Evolutionary conservation across 2,113 vertebrate species (phyloP), one percentile per base, ranked within the genome.

Genomic region (Cichladusa arquata): DNA sequence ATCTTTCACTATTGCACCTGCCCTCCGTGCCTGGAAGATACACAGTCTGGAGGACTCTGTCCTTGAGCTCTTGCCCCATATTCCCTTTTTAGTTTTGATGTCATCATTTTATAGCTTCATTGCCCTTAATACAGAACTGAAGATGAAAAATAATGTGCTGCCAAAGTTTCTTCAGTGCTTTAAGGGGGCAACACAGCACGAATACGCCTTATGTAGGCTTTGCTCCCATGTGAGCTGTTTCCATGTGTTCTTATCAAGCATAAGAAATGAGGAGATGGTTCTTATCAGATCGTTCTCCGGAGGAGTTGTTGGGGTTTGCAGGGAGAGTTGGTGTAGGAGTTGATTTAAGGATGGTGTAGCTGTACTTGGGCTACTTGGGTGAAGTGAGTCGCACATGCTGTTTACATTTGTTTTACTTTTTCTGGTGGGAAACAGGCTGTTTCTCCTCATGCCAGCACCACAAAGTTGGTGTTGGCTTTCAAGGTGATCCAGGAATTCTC

Each of bases 141-240:
- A 53, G n/a, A 42, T 0, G 0, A 67, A 65, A 86, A 87, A 81
- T 7, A 76, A 38, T 5, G 26, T 0, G 0, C 82, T 56, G 79
- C 33, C 31, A 29, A 36, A 26, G 58, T 66, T 65, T 72, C 38
- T 23, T 33, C 14, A 2, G 48, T 12, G 40, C n/a, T 81, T 88
- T 81, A 8, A 56, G 76, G 38, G 65, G 51, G 53, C 51, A 73
- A 5, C 25, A 9, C 22, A 22, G 73, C 53, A 19, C 0, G 1
- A 34, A 22, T 6, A 5, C 0, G 0, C 62, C 36, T 58, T 11
- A 20, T 0, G 2, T 72, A 45, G 80, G 22, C 38, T 13, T 14
- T 0, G 1, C 44, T 69, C 45, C 28, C 12, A 2, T 3, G 11
- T 1, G 0, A 62, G 76, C 62, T 45, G 9, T n/a, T 71, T 65